Percentiles rank a stretch among this genome's conserved stretches.
Conservation (phyloP, 2,113 vertebrate species). For the Epinephelus cyanopodus region DNA sequence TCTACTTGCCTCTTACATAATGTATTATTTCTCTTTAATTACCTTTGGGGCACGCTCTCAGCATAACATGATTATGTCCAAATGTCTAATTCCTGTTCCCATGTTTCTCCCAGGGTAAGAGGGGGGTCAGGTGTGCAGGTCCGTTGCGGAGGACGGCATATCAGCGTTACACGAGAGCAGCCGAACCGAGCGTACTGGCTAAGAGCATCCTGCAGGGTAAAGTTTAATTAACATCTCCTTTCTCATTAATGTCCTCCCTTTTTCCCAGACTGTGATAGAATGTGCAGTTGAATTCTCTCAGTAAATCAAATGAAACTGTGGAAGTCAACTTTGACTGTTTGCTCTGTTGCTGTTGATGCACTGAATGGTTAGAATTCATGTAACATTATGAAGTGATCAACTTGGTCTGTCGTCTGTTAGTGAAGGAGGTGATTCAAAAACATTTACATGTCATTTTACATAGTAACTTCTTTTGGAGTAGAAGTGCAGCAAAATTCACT, state of each 20-base stretch:
- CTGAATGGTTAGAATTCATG: not conserved
- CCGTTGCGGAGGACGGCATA: constrained; percentile 77
- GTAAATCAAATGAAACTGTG: constrained; percentile 1
- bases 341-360: not conserved
- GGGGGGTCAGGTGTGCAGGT: constrained; percentile 72
- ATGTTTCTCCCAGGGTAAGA: constrained; percentile 80
- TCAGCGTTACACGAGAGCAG: constrained; percentile 77
- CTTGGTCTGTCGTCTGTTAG: not conserved
- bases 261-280: constrained; percentile 21
- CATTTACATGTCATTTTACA: not conserved
- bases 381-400: not conserved
- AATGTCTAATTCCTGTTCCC: constrained; percentile 59
- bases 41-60: constrained; percentile 6
- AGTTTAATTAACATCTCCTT: constrained; percentile 66
- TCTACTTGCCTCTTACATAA: constrained; percentile 21
- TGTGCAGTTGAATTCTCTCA: too few species aligned
- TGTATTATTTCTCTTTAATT: constrained; percentile 37
- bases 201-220: constrained; percentile 86
- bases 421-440: not conserved
- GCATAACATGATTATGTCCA: constrained; percentile 47
- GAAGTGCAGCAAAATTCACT: not conserved
- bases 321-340: not conserved
- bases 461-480: not conserved
- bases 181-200: constrained; percentile 75
- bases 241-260: constrained; percentile 55